Conservation (phyloP, 2,113 vertebrate species). For the Amphilophus citrinellus region DNA sequence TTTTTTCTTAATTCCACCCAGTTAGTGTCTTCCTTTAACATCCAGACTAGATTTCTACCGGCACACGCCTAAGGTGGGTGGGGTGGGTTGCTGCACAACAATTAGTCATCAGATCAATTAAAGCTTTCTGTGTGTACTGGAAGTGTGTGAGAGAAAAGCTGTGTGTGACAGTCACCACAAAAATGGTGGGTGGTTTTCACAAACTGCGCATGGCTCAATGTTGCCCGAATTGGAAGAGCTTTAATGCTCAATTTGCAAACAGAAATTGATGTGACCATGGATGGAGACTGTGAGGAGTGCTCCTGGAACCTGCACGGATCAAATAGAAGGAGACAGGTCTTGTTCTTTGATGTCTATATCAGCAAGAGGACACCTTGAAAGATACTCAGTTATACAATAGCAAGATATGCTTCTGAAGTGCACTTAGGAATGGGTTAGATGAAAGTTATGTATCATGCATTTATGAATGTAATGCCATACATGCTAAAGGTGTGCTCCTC, state of each 20-base stretch:
- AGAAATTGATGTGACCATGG: neutral
- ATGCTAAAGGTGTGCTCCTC: slow-evolving; percentile 23
- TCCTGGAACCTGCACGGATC: slow-evolving; percentile 2
- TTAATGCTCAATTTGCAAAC: slow-evolving; percentile 26
- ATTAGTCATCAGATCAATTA: slow-evolving; percentile 6
- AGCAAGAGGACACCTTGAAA: slow-evolving; percentile 1
- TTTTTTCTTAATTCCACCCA: neutral
- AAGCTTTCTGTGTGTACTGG: neutral
- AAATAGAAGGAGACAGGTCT: slow-evolving; percentile 4
- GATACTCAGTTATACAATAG: neutral
- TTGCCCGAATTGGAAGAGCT: slow-evolving; percentile 7
- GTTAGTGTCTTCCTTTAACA: slow-evolving; percentile 3
- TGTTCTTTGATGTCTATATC: slow-evolving; percentile 1
- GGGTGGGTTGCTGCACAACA: neutral
- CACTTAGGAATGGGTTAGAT: slow-evolving; percentile 8
- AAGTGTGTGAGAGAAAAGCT: neutral
- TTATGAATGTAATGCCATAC: slow-evolving; percentile 28
- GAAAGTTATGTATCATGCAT: slow-evolving; percentile 29
- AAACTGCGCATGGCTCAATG: slow-evolving; percentile 2
- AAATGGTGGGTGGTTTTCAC: slow-evolving; percentile 22
- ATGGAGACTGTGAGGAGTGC: neutral
- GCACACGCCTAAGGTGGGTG: neutral
- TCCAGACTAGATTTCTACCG: neutral
- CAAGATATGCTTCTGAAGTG: neutral
- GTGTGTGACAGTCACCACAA: slow-evolving; percentile 9